A percentile compares a stretch with the other conserved stretches of the same genome.
phyloP scores from a whole-genome alignment of 1,140 invertebrate genomes.

The Ephestia elutella region DNA sequence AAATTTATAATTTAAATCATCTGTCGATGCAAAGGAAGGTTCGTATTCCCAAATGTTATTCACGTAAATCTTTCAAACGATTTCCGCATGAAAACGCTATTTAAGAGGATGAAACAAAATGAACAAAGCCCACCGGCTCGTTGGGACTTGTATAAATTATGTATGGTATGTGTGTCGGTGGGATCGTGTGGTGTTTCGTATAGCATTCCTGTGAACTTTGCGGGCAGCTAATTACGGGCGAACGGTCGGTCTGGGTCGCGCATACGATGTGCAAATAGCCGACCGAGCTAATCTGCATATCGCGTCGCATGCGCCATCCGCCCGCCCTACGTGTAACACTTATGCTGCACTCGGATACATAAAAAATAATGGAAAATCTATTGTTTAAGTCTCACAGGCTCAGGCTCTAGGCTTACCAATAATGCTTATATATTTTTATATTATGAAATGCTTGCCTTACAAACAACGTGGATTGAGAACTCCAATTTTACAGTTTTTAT shows the following conservation, averaged over 20 bases:
- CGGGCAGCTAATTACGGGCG: constrained; percentile 49
- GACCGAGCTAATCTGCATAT: constrained; percentile 32
- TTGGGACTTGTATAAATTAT: constrained; percentile 32
- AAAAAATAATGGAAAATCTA: no score
- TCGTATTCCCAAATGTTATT: neutral
- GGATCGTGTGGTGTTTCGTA: constrained; percentile 24
- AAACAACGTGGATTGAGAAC: no score
- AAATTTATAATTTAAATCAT: constrained; percentile 11
- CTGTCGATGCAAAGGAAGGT: neutral
- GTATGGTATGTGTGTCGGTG: constrained; percentile 25
- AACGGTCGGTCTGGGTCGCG: constrained; percentile 22
- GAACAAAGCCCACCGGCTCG: constrained; percentile 17
- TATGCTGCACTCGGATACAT: no score
- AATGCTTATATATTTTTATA: no score
- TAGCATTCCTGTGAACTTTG: constrained; percentile 49
- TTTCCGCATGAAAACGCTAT: constrained; percentile 14
- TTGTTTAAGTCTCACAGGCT: no score
- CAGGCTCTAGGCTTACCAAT: no score
- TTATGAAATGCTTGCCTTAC: no score
- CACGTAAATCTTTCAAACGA: constrained; percentile 12
- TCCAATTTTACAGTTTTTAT: no score
- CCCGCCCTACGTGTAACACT: neutral
- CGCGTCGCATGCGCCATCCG: constrained; percentile 19
- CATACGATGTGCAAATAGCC: constrained; percentile 41
- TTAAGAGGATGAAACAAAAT: constrained; percentile 25